Evolutionary conservation across 2,113 vertebrate genomes (phyloP), one percentile per base, ranked within the genome.

Genomic region (Glareola pratincola): DNA sequence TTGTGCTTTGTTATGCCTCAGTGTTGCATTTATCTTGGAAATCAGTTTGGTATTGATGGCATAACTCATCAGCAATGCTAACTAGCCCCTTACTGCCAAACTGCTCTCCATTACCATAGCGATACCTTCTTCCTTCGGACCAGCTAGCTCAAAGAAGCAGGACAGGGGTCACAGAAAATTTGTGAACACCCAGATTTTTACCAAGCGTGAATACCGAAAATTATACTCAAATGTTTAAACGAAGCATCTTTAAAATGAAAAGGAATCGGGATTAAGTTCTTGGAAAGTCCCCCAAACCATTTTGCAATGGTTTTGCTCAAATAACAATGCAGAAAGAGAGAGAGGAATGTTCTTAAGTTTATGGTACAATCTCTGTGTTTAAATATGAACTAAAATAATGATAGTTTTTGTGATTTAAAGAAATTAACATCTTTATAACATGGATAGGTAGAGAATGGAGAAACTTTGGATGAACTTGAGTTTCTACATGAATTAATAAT

Each of bases 61-160:
- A 94, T 71, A 95, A 96, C 90, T 93, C 92, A 93, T 78, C 92
- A 94, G 90, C 47, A 41, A 80, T 92, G 92, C 90, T 91, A 78
- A 93, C 64, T 53, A 85, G 47, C 78, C 77, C 92, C 92, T 48
- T 26, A 66, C 45, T 71, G 37, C 82, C 85, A 37, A 88, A 73
- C 78, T 81, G 93, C 86, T 80, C 71, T n/a, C 78, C 41, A 88
- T 92, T 81, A 86, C 81, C 74, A 8, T 34, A 26, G 78, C 3
- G 22, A 88, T 68, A 88, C 17, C 63, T 73, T 27, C 81, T 53
- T 84, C 62, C n/a, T 29, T 29, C 45, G 69, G n/a, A 75, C 32
- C 43, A 85, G 36, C 37, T 13, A 72, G 64, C 89, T 89, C 56
- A 30, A 34, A 48, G 47, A 29, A 88, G 37, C 50, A 67, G 56